Evolutionary conservation across 2,113 vertebrate genomes (phyloP), one percentile per base, ranked within the genome.

Genomic region (Halichoerus grypus): DNA sequence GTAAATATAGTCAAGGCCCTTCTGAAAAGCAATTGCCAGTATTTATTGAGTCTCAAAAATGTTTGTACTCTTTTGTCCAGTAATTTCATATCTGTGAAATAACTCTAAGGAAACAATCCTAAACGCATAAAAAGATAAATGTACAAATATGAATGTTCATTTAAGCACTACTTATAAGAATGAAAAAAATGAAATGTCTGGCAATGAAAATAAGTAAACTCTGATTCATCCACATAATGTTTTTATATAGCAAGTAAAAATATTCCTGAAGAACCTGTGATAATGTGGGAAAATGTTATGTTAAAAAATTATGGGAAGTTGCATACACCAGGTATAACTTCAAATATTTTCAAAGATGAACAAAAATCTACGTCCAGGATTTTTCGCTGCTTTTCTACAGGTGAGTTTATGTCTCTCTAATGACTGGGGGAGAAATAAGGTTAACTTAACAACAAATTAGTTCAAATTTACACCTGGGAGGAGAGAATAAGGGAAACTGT

Each of bases 261-360:
- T 72, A 28, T 82, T 92, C 89, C 72, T 71, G 19, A 95, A 96
- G 91, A 92, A 94, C 14, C 59, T 93, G 36, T 46, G 67, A 92
- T 31, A 81, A 76, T 9, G 15, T 65, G 36, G 69, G 26, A 28
- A 92, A 95, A 55, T 14, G 51, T 46, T 49, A 61, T 39, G 16
- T 69, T 81, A 77, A 86, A 59, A 81, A 76, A 97, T 71, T 84
- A 72, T 59, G 7, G 12, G 13, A 94, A 83, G 28, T 42, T 96
- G 10, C 57, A 57, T 22, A 86, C 26, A 57, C 57, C 71, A 86
- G 8, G 21, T 51, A 21, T 63, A 85, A 88, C 80, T 88, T 91
- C 86, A 93, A 80, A 57, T n/a, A 92, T 89, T 92, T 91, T 61
- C 39, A 94, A 87, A 95, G 21, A 71, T 14, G 7, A 94, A 94